phyloP scores from a whole-genome alignment of 2,888 invertebrate genomes.

The Diarsia brunnea region DNA sequence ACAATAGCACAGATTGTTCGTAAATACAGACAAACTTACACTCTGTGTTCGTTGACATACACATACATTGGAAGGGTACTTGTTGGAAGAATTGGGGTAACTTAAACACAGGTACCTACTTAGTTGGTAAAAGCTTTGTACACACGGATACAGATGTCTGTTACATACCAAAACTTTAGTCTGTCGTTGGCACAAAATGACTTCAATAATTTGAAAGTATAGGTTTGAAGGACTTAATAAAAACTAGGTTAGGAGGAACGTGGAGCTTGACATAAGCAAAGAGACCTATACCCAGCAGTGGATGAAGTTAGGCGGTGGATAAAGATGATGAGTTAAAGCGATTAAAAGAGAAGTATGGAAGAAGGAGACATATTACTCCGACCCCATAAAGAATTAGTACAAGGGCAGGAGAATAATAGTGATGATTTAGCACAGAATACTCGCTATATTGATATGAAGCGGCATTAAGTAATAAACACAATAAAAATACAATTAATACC shows the following conservation, averaged over 20 bases:
- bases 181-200: neutral
- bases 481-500: no score
- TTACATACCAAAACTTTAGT: neutral
- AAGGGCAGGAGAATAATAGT: rapidly evolving
- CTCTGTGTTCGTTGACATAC: conserved; percentile 22
- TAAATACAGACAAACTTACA: conserved; percentile 30
- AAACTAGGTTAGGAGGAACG: no score
- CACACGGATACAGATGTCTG: neutral
- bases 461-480: neutral
- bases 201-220: neutral
- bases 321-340: no score
- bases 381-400: neutral
- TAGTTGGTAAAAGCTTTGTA: conserved; percentile 19
- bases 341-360: no score
- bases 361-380: neutral
- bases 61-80: conserved; percentile 21
- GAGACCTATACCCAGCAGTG: no score
- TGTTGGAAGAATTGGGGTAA: conserved; percentile 22
- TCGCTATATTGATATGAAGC: neutral
- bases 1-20: conserved; percentile 51
- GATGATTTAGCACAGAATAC: neutral
- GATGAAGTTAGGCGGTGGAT: no score
- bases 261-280: no score
- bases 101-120: conserved; percentile 2
- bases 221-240: no score